phyloP scores from a whole-genome alignment of 1,140 invertebrate genomes.

The Drosophila bocki region DNA sequence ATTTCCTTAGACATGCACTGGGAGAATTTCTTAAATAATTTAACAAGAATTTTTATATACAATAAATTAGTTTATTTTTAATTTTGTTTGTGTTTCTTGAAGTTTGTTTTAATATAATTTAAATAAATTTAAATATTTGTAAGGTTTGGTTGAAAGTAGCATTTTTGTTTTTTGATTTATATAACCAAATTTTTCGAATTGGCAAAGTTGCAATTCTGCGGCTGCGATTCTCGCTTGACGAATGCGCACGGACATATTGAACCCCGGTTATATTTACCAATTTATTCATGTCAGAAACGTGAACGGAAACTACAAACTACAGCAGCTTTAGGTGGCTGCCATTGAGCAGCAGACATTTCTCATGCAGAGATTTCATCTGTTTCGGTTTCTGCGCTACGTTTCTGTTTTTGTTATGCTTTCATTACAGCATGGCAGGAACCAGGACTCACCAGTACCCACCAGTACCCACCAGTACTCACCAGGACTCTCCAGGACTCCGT shows the following conservation, averaged over 20 bases:
- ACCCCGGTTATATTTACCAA: conserved; percentile 59
- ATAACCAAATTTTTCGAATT: conserved; percentile 6
- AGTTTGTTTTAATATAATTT: background rate
- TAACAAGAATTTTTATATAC: background rate
- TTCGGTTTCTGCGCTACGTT: conserved; percentile 21
- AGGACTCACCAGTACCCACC: background rate
- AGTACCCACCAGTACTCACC: background rate
- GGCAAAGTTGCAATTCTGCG: conserved; percentile 20
- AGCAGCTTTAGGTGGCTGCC: conserved; percentile 13
- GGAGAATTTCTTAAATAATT: background rate
- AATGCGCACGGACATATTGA: conserved; percentile 43
- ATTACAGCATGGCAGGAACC: conserved; percentile 47
- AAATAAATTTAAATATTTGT: background rate
- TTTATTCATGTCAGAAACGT: conserved; percentile 74
- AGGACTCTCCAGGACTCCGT: conserved; percentile 11
- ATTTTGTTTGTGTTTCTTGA: background rate
- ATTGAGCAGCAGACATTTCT: conserved; percentile 24
- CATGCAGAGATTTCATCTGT: conserved; percentile 35
- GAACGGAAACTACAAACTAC: conserved; percentile 52
- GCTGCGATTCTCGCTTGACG: conserved; percentile 30
- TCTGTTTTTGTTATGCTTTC: conserved; percentile 62
- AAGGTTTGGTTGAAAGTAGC: background rate
- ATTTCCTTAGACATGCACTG: conserved; percentile 14
- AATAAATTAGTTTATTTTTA: too few species aligned
- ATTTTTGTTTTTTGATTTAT: background rate